Evolutionary conservation across 2,797 vertebrate genomes (phyloP), one percentile per base, ranked within the genome.

Genomic region (Enteromius thamalakanensis): DNA sequence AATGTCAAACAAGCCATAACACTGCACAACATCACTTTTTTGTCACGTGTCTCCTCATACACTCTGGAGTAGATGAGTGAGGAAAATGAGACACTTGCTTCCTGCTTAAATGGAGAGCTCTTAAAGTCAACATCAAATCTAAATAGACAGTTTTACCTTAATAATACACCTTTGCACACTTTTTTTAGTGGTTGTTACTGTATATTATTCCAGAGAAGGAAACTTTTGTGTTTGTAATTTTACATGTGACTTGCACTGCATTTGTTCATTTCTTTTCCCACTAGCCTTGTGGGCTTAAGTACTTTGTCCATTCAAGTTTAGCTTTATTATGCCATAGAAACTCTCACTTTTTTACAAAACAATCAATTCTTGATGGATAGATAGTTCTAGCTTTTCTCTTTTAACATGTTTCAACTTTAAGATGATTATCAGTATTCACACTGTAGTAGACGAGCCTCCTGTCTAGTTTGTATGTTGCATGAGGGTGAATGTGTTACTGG

Each of bases 1-100:
- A 89, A 85, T 81, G 70, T 75, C 68, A 88, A 89, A 89, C 72
- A 76, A 85, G 82, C 68, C 74, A 68, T 51, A 71, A 75, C 70
- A 76, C 72, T 62, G 29, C 72, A 83, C 84, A 65, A 83, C 71
- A 80, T 84, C 80, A 76, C 76, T 76, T 76, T 49, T 83, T 79
- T 37, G 34, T 85, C 79, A 79, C 75, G 51, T 85, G 55, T 69
- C 64, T 87, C 64, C 23, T 11, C 69, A 60, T 53, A 75, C 53
- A 68, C 84, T 71, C 26, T 82, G 5, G n/a, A 76, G 85, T 80
- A 60, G 78, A 62, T 45, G 21, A 19, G 23, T 37, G 62, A 67
- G 42, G 45, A 81, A 79, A 34, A 70, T 9, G n/a, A 65, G 37
- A 45, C 47, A 34, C 40, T 47, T 8, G 4, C 26, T 74, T 67